Conservation (phyloP, 23 tunicate genomes). For the Oikopleura dioica region DNA sequence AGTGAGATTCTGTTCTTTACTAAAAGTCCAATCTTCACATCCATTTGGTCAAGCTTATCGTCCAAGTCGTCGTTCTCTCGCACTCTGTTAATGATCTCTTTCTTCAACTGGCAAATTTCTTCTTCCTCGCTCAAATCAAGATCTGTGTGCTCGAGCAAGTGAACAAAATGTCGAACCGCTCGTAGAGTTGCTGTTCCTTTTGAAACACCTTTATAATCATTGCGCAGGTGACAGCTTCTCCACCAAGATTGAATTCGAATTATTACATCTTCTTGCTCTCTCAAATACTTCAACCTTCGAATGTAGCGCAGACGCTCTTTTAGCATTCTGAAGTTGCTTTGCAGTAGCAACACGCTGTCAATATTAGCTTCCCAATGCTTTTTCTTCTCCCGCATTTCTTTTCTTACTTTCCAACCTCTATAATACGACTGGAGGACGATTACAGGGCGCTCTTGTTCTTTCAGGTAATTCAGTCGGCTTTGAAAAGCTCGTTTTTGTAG, state of each 20-base stretch:
- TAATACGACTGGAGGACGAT: slow-evolving; percentile 13
- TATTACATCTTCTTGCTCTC: slow-evolving; percentile 44
- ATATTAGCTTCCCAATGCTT: not conserved
- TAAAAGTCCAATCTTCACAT: slow-evolving; percentile 78
- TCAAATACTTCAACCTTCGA: slow-evolving; percentile 35
- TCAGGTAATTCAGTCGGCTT: slow-evolving; percentile 35
- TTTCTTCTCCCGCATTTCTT: not conserved
- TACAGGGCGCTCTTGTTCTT: slow-evolving; percentile 28
- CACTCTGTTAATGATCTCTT: slow-evolving; percentile 50
- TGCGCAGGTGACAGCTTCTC: not conserved
- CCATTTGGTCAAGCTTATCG: slow-evolving; percentile 68
- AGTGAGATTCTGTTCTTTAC: slow-evolving; percentile 83
- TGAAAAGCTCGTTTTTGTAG: slow-evolving; percentile 33
- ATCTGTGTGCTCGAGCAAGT: slow-evolving; percentile 80
- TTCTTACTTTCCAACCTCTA: not conserved
- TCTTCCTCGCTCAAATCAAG: slow-evolving; percentile 75
- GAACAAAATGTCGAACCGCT: slow-evolving; percentile 72
- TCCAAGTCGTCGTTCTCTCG: slow-evolving; percentile 69
- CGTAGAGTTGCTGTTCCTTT: slow-evolving; percentile 68
- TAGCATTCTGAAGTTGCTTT: slow-evolving; percentile 60
- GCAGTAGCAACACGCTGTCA: not conserved
- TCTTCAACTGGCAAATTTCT: slow-evolving; percentile 63
- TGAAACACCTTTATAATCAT: slow-evolving; percentile 6
- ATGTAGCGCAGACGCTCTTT: slow-evolving; percentile 26
- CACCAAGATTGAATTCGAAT: slow-evolving; percentile 45